These are phyloP conservation scores for Leptothorax acervorum DNA, from an alignment of 2,888 invertebrate genomes.

Conservation along the genomic window DNA sequence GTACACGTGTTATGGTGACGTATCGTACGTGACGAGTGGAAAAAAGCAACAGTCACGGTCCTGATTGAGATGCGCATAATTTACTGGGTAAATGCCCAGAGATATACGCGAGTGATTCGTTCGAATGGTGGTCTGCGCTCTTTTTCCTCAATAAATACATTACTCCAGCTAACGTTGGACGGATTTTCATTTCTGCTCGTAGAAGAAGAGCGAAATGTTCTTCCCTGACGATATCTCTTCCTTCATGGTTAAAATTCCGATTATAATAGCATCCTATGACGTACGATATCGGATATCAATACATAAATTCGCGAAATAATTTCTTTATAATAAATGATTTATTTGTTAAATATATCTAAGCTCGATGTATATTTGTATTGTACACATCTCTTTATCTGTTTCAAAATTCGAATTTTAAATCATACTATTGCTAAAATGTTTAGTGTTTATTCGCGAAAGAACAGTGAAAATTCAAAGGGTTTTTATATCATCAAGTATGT, in stretches of 20 bases:
- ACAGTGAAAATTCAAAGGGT: background rate
- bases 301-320: background rate
- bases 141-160: background rate
- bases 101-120: background rate
- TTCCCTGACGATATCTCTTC: background rate
- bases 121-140: background rate
- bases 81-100: conserved; percentile 9
- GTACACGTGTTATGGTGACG: conserved; percentile 26
- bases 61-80: conserved; percentile 61
- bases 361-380: background rate
- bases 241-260: background rate
- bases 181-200: background rate
- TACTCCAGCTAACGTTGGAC: background rate
- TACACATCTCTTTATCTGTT: background rate
- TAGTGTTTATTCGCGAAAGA: background rate
- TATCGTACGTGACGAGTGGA: conserved; percentile 35
- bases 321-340: background rate
- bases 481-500: conserved; percentile 19
- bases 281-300: background rate
- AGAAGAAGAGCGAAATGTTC: background rate
- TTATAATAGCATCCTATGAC: background rate
- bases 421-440: background rate
- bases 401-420: background rate
- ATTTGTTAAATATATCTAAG: background rate
- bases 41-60: conserved; percentile 54